Evolutionary conservation across 2,888 invertebrate species (phyloP).

Genomic region (Drosophila ezoana): DNA sequence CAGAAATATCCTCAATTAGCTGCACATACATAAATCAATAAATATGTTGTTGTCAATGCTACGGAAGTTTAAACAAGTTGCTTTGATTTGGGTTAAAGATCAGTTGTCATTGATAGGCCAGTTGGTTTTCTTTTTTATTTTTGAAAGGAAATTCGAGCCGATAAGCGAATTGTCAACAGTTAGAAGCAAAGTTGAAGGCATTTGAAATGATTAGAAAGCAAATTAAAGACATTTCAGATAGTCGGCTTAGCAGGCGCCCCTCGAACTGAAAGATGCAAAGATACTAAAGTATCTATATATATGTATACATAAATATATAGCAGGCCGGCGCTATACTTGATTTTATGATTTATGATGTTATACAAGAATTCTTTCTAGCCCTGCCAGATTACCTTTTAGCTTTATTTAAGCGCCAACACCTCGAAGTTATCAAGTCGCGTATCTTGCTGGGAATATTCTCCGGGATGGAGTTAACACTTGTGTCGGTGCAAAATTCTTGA

Average conservation of each 20-base stretch:
- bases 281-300: slow-evolving; percentile 19
- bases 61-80: slow-evolving; percentile 48
- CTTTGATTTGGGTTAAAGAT: slow-evolving; percentile 69
- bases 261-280: slow-evolving; percentile 7
- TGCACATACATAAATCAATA: slow-evolving; percentile 70
- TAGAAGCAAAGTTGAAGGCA: slow-evolving; percentile 1
- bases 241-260: slow-evolving; percentile 34
- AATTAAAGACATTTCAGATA: slow-evolving; percentile 21
- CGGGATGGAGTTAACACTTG: slow-evolving; percentile 7
- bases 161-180: slow-evolving; percentile 23
- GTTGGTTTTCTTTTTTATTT: slow-evolving; percentile 18
- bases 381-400: slow-evolving; percentile 15
- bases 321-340: no score
- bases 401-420: slow-evolving; percentile 30
- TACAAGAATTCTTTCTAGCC: neutral
- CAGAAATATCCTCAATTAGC: slow-evolving; percentile 67
- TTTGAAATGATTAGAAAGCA: slow-evolving; percentile 16
- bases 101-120: slow-evolving; percentile 45
- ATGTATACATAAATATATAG: slow-evolving; percentile 3
- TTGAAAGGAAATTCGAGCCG: slow-evolving; percentile 22
- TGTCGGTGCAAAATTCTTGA: slow-evolving; percentile 35
- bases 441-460: slow-evolving; percentile 28
- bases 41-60: slow-evolving; percentile 9
- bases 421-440: slow-evolving; percentile 26
- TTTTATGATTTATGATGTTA: neutral